Evolutionary conservation across 2,113 vertebrate genomes (phyloP).

Genomic region (Oxygymnocypris stewartii): DNA sequence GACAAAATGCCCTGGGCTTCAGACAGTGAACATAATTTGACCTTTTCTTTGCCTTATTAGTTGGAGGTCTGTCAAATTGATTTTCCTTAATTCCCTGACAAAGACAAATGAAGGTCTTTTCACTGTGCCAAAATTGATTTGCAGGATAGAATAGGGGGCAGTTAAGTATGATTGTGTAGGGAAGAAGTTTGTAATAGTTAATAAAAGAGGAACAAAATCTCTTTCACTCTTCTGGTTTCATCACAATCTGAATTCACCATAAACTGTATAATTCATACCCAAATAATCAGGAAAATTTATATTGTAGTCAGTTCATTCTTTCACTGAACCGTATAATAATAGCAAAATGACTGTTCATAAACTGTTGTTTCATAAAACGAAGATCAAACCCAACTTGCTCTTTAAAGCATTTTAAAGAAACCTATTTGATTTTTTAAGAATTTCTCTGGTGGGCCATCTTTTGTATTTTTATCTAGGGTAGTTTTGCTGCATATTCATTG

Average conservation of each 20-base stretch:
- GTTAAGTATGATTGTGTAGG: background rate
- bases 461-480: background rate
- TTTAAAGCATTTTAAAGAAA: background rate
- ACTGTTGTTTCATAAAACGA: background rate
- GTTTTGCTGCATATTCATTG: slow-evolving; percentile 17
- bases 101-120: slow-evolving; percentile 24
- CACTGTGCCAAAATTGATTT: background rate
- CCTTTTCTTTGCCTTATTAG: slow-evolving; percentile 34
- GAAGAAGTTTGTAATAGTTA: background rate
- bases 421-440: background rate
- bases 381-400: background rate
- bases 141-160: background rate
- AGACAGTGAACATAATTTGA: background rate
- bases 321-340: background rate
- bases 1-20: background rate
- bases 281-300: background rate
- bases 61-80: background rate
- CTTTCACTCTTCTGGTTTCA: background rate
- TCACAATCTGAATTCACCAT: background rate
- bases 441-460: background rate
- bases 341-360: background rate
- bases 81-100: slow-evolving; percentile 37
- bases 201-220: background rate
- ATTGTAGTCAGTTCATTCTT: background rate
- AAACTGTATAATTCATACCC: background rate